Evolutionary conservation across 2,888 invertebrate species (phyloP), one percentile per base, ranked within the genome.

Genomic region (Bembecia ichneumoniformis): DNA sequence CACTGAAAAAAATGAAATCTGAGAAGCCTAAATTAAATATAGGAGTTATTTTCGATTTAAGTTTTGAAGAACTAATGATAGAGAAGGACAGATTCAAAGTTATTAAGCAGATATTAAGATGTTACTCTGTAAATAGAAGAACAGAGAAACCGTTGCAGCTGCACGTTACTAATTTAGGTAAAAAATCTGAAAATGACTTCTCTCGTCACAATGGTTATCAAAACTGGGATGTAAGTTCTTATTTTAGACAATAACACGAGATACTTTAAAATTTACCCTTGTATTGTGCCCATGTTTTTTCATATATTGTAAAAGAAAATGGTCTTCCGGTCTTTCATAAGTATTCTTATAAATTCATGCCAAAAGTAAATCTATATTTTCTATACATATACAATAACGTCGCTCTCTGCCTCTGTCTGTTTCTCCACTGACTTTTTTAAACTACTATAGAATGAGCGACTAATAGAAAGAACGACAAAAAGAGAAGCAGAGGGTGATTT

Each of bases 51-150:
- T 91, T 99, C 58, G 98, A 99, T 73, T 90, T 97, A 67, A 95
- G 96, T 66, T 98, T 96, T 75, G 96, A 97, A 70, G 89, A 95
- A 56, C 83, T 95, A 47, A 99, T 99, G 98, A 92, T 91, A 55
- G 94, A 94, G 57, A 93, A 93, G 83, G 97, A 97, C 72, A 90
- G 97, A 64, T 92, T 91, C 52, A 96, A 96, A 87, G 92, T 96
- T 58, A 92, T 94, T 9, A 96, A 97, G 74, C 98, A 98, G 83
- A 90, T 98, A 58, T 88, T 96, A 56, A 89, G 96, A 49, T 95
- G 97, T 64, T 98, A 99, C 69, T 95, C 97, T 7, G 89, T 94
- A 51, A 98, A 99, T 72, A 89, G 98, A 62, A 87, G 97, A 64
- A 91, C 94, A 2, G 69, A 80, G 13, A 90, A 92, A 52, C 98